A percentile compares a stretch with the other conserved stretches of the same genome.
Conservation (phyloP, 1,140 invertebrate genomes). For the Calosoma granatense region DNA sequence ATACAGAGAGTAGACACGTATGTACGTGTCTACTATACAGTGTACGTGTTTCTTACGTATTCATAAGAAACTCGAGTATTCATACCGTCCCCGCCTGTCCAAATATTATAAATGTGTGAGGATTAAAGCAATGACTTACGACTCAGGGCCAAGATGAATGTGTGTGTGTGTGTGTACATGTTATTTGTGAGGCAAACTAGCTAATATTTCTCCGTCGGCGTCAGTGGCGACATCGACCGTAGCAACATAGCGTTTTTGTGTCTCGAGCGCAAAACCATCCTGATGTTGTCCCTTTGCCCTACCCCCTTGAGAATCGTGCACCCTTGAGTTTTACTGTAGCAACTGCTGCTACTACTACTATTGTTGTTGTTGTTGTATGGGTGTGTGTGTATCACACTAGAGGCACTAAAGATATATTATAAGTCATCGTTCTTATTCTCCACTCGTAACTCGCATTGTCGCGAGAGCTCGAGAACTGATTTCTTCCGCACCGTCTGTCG, state of each 20-base stretch:
- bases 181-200: constrained; percentile 6
- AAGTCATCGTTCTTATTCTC: background rate
- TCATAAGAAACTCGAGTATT: background rate
- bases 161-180: background rate
- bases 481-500: background rate
- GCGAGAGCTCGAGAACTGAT: no score
- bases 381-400: no score
- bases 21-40: no score
- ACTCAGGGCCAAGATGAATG: background rate
- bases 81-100: background rate
- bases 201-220: constrained; percentile 1
- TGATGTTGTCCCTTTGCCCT: background rate
- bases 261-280: background rate
- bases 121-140: constrained; percentile 2
- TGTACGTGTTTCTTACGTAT: background rate
- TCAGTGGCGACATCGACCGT: background rate
- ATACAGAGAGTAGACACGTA: no score
- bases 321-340: no score
- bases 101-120: constrained; percentile 1
- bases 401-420: background rate
- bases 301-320: no score
- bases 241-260: background rate
- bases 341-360: no score
- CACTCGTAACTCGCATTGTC: background rate
- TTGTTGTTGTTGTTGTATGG: no score